Evolutionary conservation across 92 coral and sea anemone species (phyloP), one percentile per base, ranked within the genome.

Genomic region (Nematostella vectensis): DNA sequence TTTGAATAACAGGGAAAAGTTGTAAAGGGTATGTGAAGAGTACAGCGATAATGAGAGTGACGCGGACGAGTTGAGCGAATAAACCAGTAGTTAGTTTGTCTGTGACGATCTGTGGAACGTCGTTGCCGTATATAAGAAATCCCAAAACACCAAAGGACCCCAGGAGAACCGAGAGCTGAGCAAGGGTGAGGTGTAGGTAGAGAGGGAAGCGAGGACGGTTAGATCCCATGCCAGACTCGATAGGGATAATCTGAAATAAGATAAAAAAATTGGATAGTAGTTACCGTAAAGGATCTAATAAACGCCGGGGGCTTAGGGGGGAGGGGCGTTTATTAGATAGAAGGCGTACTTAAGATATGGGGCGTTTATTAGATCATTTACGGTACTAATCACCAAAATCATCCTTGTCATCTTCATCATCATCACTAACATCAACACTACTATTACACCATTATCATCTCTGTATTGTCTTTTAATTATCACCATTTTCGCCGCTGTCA

Each of bases 211-310:
- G 82, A 13, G 76, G 77, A 30, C 96, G 42, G 48, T 89, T 89
- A 54, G 72, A 81, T 13, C 79, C 88, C 96, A 89, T 89, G 67
- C 96, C 83, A 18, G 96, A 78, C 36, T 89, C 96, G 25, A 89
- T 85, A 0, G 96, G 96, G 26, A 89, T 80, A 31, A 89, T 79
- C 96, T 89, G 57, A 43, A 65, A 36, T 11, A 31, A 29, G 31
- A 15, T 59, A 42, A 12, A 40, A 11, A 13, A 25, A 44, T 43
- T 36, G 15, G 8, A 36, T 36, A 36, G 15, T 36, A 36, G 15
- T n/a, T n/a, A n/a, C n/a, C n/a, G n/a, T n/a, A n/a, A n/a, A n/a
- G n/a, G n/a, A n/a, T n/a, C n/a, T n/a, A n/a, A n/a, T n/a, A n/a
- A n/a, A n/a, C n/a, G n/a, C n/a, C n/a, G n/a, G n/a, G n/a, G n/a